Percentiles rank a stretch among this genome's conserved stretches.
Conservation (phyloP, 2,888 invertebrate genomes). For the Brenthis hecate region DNA sequence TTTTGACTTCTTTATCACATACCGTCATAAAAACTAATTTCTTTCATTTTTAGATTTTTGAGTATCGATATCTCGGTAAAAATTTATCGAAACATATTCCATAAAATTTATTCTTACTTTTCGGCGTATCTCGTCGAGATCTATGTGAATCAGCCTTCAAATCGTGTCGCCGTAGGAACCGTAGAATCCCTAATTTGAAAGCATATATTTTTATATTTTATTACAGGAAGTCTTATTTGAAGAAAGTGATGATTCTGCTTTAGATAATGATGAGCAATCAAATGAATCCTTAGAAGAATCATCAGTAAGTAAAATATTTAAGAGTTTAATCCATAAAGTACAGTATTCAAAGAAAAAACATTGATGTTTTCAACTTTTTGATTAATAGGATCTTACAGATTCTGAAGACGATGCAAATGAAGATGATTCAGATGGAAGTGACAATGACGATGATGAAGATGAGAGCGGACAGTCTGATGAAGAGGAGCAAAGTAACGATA, state of each 20-base stretch:
- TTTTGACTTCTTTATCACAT: too few relatives aligned
- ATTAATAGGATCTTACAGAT: conserved; percentile 58
- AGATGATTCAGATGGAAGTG: conserved; percentile 21
- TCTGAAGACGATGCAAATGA: conserved; percentile 58
- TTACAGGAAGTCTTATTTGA: conserved; percentile 78
- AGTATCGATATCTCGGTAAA: too few relatives aligned
- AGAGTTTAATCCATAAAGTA: background rate
- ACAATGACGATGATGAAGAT: conserved; percentile 46
- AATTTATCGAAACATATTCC: too few relatives aligned
- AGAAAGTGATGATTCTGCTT: conserved; percentile 79
- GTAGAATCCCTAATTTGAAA: background rate
- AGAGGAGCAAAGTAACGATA: conserved; percentile 65
- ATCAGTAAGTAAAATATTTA: conserved; percentile 54
- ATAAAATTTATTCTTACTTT: too few relatives aligned
- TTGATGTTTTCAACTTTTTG: background rate
- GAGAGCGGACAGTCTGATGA: conserved; percentile 52
- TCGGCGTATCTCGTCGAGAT: too few relatives aligned
- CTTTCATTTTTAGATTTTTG: too few relatives aligned
- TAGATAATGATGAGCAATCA: conserved; percentile 55
- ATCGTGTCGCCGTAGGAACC: background rate
- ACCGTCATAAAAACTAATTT: too few relatives aligned
- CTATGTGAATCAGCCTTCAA: background rate
- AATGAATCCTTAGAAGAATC: conserved; percentile 49
- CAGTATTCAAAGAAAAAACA: background rate
- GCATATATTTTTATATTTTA: background rate